Evolutionary conservation across 2,888 invertebrate species (phyloP).

Genomic region (Cerastoderma edule): DNA sequence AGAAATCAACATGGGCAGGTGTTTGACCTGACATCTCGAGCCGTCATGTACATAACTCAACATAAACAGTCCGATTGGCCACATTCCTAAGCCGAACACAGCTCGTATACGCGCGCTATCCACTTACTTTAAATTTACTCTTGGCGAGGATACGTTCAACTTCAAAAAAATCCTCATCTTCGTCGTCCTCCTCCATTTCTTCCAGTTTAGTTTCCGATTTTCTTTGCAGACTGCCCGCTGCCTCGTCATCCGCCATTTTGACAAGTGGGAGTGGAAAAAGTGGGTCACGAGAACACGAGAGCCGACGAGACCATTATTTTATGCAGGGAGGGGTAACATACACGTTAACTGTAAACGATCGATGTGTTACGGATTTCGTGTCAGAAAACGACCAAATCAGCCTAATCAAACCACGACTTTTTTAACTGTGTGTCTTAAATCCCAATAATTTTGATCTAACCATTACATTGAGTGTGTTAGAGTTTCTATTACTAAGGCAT

Average conservation of each 20-base stretch:
- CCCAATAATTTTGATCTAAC: too few relatives aligned
- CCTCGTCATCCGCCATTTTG: slow-evolving; percentile 67
- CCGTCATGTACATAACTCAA: slow-evolving; percentile 22
- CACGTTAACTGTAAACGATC: too few relatives aligned
- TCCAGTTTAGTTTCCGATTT: slow-evolving; percentile 32
- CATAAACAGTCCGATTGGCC: slow-evolving; percentile 13
- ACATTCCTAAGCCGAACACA: neutral
- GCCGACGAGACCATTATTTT: slow-evolving; percentile 31
- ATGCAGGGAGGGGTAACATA: slow-evolving; percentile 1
- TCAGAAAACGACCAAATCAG: neutral
- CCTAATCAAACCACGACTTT: too few relatives aligned
- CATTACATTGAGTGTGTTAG: too few relatives aligned
- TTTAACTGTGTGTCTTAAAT: too few relatives aligned
- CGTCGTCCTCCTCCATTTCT: slow-evolving; percentile 40
- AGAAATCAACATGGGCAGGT: slow-evolving; percentile 13
- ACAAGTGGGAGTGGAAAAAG: slow-evolving; percentile 55
- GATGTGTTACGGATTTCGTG: neutral
- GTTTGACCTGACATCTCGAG: slow-evolving; percentile 14
- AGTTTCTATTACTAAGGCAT: too few relatives aligned
- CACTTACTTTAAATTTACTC: slow-evolving; percentile 70
- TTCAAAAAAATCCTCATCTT: slow-evolving; percentile 70
- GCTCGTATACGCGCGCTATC: slow-evolving; percentile 8
- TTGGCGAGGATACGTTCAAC: slow-evolving; percentile 73
- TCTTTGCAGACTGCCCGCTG: slow-evolving; percentile 33
- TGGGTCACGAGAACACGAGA: slow-evolving; percentile 49